These are phyloP conservation scores for Xyrauchen texanus DNA, from an alignment of 2,113 vertebrate species.

Conservation along the genomic window DNA sequence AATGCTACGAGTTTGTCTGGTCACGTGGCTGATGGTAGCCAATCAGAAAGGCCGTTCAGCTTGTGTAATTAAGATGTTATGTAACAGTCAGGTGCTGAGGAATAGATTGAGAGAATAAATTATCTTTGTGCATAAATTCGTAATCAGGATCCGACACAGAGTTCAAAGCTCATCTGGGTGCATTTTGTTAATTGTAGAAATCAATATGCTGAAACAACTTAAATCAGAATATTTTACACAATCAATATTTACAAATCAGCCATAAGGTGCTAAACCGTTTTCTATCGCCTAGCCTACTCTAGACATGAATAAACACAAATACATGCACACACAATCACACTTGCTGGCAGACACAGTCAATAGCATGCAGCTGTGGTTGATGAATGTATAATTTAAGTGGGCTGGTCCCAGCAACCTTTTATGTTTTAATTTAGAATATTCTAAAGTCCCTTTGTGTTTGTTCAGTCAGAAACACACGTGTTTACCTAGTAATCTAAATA, in stretches of 20 bases:
- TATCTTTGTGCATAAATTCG: not conserved
- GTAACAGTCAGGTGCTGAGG: constrained; percentile 27
- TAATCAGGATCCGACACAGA: not conserved
- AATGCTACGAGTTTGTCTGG: no score
- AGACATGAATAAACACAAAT: constrained; percentile 2
- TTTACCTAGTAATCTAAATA: no score
- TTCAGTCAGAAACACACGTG: no score
- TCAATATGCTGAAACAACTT: not conserved
- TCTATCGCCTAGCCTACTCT: constrained; percentile 1
- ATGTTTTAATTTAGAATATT: no score
- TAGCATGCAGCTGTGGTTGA: constrained; percentile 40
- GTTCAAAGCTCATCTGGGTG: not conserved
- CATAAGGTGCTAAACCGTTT: not conserved
- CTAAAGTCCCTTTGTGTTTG: no score
- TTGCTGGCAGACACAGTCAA: constrained; percentile 10
- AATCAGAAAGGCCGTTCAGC: not conserved
- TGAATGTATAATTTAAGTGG: constrained; percentile 2
- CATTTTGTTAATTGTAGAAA: constrained; percentile 7
- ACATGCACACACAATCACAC: not conserved
- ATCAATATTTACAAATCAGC: constrained; percentile 9
- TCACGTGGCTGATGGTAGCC: not conserved
- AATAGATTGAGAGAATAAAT: constrained; percentile 43
- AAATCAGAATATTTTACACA: not conserved
- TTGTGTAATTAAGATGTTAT: constrained; percentile 41
- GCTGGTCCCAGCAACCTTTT: no score